Conservation (phyloP, 2,113 vertebrate genomes). For the Ardeotis arabs region DNA sequence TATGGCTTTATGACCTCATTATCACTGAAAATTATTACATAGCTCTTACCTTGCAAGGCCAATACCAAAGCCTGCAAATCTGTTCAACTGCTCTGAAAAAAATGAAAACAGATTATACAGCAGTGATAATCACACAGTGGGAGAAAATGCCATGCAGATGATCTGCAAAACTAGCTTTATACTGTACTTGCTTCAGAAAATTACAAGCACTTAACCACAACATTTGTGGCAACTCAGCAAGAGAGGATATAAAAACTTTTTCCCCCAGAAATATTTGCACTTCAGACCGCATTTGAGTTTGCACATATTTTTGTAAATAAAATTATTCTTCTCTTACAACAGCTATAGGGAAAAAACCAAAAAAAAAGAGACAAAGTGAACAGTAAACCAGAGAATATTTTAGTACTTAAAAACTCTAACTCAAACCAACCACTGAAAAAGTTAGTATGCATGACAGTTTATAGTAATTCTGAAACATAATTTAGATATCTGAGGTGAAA, state of each 20-base stretch:
- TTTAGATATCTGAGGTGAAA: neutral
- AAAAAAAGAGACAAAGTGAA: neutral
- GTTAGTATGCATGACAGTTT: neutral
- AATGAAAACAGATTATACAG: conserved; percentile 30
- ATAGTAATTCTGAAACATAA: neutral
- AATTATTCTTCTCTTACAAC: neutral
- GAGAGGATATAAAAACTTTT: neutral
- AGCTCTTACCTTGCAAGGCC: conserved; percentile 90
- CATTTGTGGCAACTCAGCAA: neutral
- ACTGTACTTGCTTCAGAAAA: neutral
- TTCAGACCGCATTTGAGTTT: neutral
- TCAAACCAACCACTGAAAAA: neutral
- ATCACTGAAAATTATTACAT: neutral
- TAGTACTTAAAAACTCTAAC: neutral
- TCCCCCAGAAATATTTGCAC: neutral
- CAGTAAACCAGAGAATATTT: neutral
- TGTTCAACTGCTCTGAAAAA: conserved; percentile 86
- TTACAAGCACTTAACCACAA: neutral
- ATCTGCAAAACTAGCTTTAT: neutral
- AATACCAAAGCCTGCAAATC: conserved; percentile 91
- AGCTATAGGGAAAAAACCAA: rapidly evolving
- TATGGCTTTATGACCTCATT: neutral
- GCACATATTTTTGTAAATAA: neutral
- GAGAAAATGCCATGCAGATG: neutral
- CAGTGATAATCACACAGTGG: neutral